Percentiles rank a stretch among this genome's conserved stretches.
phyloP scores from a whole-genome alignment of 2,888 invertebrate species.

The Cerceris rybyensis region DNA sequence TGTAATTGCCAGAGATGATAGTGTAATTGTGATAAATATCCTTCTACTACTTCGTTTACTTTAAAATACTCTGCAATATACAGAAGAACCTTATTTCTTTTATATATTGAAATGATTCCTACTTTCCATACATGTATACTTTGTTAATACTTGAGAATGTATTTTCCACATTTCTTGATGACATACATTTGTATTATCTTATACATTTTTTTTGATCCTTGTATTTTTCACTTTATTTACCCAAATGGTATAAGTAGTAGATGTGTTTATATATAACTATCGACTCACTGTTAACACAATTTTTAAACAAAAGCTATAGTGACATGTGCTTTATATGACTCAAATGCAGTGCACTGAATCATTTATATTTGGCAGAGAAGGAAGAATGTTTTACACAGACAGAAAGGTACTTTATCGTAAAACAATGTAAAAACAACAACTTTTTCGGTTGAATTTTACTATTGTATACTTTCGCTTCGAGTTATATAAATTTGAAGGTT shows the following conservation, averaged over 20 bases:
- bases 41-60: conserved; percentile 22
- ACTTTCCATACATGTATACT: conserved; percentile 31
- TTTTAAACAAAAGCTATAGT: conserved; percentile 27
- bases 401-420: conserved; percentile 43
- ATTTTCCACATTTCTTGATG: conserved; percentile 23
- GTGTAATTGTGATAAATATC: conserved; percentile 38
- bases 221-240: conserved; percentile 28
- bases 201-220: conserved; percentile 26
- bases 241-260: conserved; percentile 26
- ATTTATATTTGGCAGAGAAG: conserved; percentile 46
- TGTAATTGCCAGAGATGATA: conserved; percentile 39
- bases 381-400: conserved; percentile 43
- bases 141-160: conserved; percentile 38
- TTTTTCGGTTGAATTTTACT: conserved; percentile 41
- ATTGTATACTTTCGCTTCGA: conserved; percentile 27
- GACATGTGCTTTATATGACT: conserved; percentile 46
- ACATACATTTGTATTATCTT: conserved; percentile 41
- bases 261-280: conserved; percentile 27
- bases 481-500: not conserved
- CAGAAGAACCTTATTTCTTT: conserved; percentile 26
- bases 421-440: conserved; percentile 35
- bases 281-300: conserved; percentile 10
- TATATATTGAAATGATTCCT: conserved; percentile 36
- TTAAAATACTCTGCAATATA: conserved; percentile 18
- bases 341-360: conserved; percentile 36